Conservation (phyloP, 2,797 vertebrate species). For the Pogoniulus pusillus region DNA sequence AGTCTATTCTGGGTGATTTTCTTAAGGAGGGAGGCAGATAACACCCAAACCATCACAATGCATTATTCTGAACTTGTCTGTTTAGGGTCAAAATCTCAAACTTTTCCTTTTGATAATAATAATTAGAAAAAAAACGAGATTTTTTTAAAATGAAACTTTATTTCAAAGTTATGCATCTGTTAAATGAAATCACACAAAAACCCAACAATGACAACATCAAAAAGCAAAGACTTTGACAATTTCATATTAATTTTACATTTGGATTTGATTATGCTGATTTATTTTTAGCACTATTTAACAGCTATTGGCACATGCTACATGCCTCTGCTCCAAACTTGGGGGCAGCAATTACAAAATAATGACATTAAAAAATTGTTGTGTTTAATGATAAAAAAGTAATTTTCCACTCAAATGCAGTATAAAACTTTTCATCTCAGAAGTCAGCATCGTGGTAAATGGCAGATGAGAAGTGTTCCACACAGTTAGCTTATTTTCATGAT, state of each 20-base stretch:
- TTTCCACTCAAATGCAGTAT: not conserved
- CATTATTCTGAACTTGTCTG: too few species aligned
- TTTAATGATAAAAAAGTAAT: not conserved
- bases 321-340: not conserved
- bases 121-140: too few species aligned
- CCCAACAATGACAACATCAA: not conserved
- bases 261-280: not conserved
- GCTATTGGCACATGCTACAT: not conserved
- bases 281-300: not conserved
- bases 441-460: not conserved
- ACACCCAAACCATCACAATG: too few species aligned
- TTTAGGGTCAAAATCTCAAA: too few species aligned
- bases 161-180: too few species aligned
- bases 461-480: not conserved
- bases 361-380: not conserved
- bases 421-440: not conserved
- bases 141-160: too few species aligned
- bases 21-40: too few species aligned
- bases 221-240: not conserved
- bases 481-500: not conserved
- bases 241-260: not conserved
- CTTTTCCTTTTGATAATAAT: too few species aligned
- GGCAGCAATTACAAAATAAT: constrained; percentile 15
- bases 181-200: too few species aligned
- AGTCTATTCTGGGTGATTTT: too few species aligned